Evolutionary conservation across 2,797 vertebrate genomes (phyloP), one percentile per base, ranked within the genome.

Genomic region (Premnoplex brunnescens): DNA sequence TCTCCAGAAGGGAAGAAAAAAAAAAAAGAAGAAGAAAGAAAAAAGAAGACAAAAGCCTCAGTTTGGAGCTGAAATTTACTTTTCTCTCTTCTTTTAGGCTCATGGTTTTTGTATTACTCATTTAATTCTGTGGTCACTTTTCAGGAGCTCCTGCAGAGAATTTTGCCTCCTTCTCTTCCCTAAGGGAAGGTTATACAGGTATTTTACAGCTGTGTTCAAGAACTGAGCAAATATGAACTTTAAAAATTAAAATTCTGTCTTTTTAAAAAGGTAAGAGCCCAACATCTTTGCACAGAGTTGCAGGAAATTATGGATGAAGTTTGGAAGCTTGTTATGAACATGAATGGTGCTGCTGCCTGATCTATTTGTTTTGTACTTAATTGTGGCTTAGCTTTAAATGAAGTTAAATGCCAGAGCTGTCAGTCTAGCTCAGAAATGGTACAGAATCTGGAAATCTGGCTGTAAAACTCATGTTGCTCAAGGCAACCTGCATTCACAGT

Each of bases 351-450:
- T 67, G 63, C 88, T 76, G 36, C 44, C 37, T 76, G 74, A 76
- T 82, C 62, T 91, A 11, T 94, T 94, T 82, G 64, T 49, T 95
- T 88, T 37, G 44, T 69, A 77, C 34, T 88, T 94, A 85, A 75
- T 89, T 92, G 76, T 81, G 89, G 48, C 49, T 86, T 76, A 88
- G 27, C 12, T 94, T 89, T 79, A 88, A 88, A 89, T 59, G 63
- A 84, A 90, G 44, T 34, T 88, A 73, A 93, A 90, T 95, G 71
- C 71, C 83, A 82, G 51, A 87, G 52, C 63, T 91, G 90, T 79
- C 88, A 82, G 11, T 95, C 72, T 69, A 82, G 34, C 55, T 55
- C 73, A 78, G 62, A 89, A 93, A 93, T 28, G 64, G 43, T 63
- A 72, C 23, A 88, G 83, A 88, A 86, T 66, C 30, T 68, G 64